A percentile compares a stretch with the other conserved stretches of the same genome.
Conservation (phyloP, 2,888 invertebrate genomes). For the Bruchidius siliquastri region DNA sequence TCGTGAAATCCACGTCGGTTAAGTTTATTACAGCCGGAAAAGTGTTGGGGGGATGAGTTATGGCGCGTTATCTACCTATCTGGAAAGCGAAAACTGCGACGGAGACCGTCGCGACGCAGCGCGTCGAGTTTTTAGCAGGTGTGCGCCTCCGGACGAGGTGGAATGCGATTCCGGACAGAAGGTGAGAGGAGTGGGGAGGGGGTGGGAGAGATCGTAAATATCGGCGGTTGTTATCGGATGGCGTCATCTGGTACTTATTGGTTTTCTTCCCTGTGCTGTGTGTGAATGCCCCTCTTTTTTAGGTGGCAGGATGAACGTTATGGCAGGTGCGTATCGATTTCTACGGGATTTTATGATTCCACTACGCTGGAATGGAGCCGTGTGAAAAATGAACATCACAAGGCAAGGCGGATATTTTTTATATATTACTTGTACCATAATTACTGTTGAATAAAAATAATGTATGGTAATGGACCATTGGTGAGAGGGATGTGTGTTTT, state of each 20-base stretch:
- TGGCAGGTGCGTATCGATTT: background rate
- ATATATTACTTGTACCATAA: no score
- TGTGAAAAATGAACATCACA: background rate
- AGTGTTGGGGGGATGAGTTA: slow-evolving; percentile 48
- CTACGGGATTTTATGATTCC: background rate
- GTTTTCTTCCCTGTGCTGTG: background rate
- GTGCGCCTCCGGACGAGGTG: slow-evolving; percentile 32
- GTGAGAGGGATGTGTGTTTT: no score
- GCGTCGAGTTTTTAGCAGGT: slow-evolving; percentile 38
- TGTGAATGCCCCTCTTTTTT: background rate
- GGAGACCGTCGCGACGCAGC: background rate
- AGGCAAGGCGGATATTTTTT: no score
- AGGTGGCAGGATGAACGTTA: background rate
- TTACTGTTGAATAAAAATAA: no score
- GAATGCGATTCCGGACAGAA: slow-evolving; percentile 23
- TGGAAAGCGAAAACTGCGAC: slow-evolving; percentile 38
- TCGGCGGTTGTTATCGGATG: slow-evolving; percentile 41
- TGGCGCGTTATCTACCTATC: slow-evolving; percentile 49
- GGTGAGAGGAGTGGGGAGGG: slow-evolving; percentile 11
- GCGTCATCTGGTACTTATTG: slow-evolving; percentile 47
- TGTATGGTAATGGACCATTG: no score
- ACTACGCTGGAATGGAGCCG: background rate
- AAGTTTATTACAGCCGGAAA: slow-evolving; percentile 46
- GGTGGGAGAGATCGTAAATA: slow-evolving; percentile 48
- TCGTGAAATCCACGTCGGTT: slow-evolving; percentile 37